Conservation (phyloP, 2,888 invertebrate species). For the Nomada fabriciana region DNA sequence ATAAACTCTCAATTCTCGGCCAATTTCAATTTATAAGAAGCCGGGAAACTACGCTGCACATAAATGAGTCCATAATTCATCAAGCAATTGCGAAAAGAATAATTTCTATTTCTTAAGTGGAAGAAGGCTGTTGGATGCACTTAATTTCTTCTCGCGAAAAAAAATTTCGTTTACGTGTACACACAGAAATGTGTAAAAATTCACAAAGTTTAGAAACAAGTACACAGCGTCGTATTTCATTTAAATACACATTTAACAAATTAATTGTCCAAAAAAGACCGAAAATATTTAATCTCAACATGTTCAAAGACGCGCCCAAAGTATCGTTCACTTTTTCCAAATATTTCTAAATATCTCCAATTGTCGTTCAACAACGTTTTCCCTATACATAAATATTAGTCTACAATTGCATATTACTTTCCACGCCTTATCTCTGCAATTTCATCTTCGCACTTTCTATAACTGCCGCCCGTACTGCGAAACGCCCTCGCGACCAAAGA, state of each 20-base stretch:
- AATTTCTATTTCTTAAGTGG: not conserved
- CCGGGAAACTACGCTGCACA: slow-evolving; percentile 2
- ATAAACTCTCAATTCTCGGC: slow-evolving; percentile 29
- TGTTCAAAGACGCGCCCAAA: too few species aligned
- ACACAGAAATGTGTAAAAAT: not conserved
- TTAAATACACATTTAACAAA: not conserved
- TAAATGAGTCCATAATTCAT: slow-evolving; percentile 18
- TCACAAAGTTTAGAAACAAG: not conserved
- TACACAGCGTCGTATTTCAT: not conserved
- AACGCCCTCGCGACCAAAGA: not conserved
- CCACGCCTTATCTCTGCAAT: too few species aligned
- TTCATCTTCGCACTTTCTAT: not conserved
- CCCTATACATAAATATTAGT: too few species aligned
- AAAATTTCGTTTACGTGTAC: not conserved
- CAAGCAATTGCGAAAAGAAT: not conserved
- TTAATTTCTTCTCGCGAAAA: not conserved
- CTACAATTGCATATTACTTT: too few species aligned
- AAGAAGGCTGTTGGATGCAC: not conserved
- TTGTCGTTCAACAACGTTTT: too few species aligned
- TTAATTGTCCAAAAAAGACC: not conserved
- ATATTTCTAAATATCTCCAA: too few species aligned
- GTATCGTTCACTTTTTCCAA: too few species aligned
- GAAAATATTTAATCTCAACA: too few species aligned
- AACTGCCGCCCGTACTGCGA: not conserved
- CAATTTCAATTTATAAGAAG: slow-evolving; percentile 27